phyloP scores from a whole-genome alignment of 2,797 vertebrate species.

The Zenarchopterus dispar region DNA sequence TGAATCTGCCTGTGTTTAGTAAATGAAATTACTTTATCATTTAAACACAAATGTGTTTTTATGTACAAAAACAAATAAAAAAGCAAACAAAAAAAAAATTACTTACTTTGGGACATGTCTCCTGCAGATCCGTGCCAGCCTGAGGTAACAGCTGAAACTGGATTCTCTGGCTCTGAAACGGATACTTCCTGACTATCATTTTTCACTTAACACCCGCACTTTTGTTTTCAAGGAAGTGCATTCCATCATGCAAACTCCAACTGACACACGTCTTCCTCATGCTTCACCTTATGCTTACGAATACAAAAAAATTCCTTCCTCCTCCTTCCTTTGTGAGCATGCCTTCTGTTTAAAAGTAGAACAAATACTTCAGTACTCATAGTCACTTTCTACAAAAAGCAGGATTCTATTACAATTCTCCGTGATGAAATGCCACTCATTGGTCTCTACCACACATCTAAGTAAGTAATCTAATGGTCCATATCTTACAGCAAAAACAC shows the following conservation, averaged over 20 bases:
- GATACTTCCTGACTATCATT: slow-evolving; percentile 31
- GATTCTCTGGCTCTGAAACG: slow-evolving; percentile 31
- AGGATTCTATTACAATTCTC: no score
- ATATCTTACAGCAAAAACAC: no score
- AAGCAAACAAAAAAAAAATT: background rate
- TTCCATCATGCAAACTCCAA: slow-evolving; percentile 18
- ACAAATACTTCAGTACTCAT: no score
- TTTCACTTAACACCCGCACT: background rate
- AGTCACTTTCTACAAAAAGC: no score
- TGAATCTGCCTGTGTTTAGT: background rate
- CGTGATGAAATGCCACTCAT: no score
- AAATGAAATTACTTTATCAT: background rate
- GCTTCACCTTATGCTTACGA: background rate
- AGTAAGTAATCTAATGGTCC: no score
- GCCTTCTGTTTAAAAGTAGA: no score
- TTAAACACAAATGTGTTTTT: background rate
- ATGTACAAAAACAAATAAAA: no score
- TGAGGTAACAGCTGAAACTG: slow-evolving; percentile 31
- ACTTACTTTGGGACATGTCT: slow-evolving; percentile 53
- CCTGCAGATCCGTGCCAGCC: slow-evolving; percentile 23
- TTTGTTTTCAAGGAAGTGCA: slow-evolving; percentile 49
- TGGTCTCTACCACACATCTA: no score
- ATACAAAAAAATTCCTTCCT: background rate
- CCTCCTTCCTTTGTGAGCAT: no score
- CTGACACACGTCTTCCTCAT: slow-evolving; percentile 7